Base-by-base conservation (phyloP, 2,797 vertebrate genomes). In the Triplophysa yarkandensis region DNA sequence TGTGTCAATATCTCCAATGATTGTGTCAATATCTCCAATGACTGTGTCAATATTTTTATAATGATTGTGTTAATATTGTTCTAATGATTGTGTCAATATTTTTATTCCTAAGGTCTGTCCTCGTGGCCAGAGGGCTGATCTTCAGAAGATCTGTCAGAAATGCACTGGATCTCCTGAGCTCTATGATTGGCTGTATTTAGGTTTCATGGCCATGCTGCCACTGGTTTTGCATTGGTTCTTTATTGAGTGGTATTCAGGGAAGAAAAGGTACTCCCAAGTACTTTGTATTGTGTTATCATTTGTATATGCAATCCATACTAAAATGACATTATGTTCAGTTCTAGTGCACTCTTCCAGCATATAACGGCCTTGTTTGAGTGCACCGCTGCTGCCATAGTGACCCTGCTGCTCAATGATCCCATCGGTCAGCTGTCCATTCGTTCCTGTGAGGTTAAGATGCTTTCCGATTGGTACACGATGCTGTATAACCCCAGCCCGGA, bases 391-490 rank as follows among this genome's bases (percentile, higher is more conserved):
- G 94, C 92, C 0, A 6, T 94, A 27, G 82, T 95, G 54, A 97
- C 98, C 0, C 86, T 99, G 80, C 91, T 99, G 1, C 87, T 98
- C 83, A 97, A 90, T 0, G 94, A 98, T 57, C 97, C 97, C 0
- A 80, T 94, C 0, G 95, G 96, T 2, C 83, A 81, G 34, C 88
- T 98, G 65, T 87, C 83, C 4, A 92, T 99, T 82, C 94, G 87
- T 1, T 98, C 97, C n/a, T 99, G 97, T 80, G 85, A 85, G 2
- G 97, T 98, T 36, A 70, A 94, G 85, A 97, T 96, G 94, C 93
- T 99, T 28, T 99, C 97, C 0, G 97, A 99, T 83, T 99, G 97
- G 97, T 99, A 99, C 88, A 99, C 97, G 0, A 98, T 99, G 97
- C 94, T 99, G 10, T 98, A 98, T 87, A 99, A 99, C 81, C 97